A percentile compares a stretch with the other conserved stretches of the same genome.
These are phyloP conservation scores for Aspidiotus rigidus DNA, from an alignment of 2,888 invertebrate species.

Conservation along the genomic window DNA sequence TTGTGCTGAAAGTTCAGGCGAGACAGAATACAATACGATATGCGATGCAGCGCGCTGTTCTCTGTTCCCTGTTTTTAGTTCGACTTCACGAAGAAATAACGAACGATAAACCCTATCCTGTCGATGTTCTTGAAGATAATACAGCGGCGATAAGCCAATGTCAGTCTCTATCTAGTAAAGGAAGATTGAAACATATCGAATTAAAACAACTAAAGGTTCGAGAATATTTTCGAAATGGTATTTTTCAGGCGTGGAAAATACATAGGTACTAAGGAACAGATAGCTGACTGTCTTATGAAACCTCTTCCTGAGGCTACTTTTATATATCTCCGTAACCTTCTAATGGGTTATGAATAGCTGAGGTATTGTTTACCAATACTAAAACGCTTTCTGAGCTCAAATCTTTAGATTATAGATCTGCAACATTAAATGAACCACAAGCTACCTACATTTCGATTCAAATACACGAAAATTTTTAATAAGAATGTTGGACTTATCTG, in stretches of 20 bases:
- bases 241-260: background rate
- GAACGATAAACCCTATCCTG: background rate
- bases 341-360: background rate
- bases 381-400: background rate
- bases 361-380: background rate
- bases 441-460: background rate
- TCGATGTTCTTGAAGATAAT: background rate
- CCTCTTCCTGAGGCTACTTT: background rate
- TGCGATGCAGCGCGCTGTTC: background rate
- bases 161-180: too few species aligned
- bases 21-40: background rate
- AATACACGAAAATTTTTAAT: too few species aligned
- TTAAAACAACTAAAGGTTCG: conserved; percentile 3
- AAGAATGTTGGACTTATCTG: too few species aligned
- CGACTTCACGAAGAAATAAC: background rate
- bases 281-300: conserved; percentile 7
- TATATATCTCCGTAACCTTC: background rate
- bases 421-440: background rate
- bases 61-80: background rate
- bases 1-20: too few species aligned
- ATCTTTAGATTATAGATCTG: background rate
- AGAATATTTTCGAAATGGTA: conserved; percentile 8
- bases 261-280: background rate
- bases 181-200: conserved; percentile 3
- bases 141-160: background rate